phyloP scores from a whole-genome alignment of 2,888 invertebrate species.

The Clistopyga incitator region DNA sequence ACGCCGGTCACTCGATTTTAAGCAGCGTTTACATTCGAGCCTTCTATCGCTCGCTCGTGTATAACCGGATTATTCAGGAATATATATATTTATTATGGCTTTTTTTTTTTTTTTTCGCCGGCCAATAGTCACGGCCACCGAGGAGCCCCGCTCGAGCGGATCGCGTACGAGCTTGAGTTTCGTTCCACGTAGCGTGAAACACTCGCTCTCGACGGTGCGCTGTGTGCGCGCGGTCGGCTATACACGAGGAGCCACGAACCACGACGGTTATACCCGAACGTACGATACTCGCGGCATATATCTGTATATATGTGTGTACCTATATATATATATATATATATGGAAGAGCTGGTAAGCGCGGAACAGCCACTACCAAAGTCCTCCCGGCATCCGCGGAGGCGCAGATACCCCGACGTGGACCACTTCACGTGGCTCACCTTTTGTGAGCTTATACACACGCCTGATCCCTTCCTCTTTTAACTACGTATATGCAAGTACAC shows the following conservation, averaged over 20 bases:
- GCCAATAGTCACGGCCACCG: conserved; percentile 74
- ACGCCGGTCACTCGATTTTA: not conserved
- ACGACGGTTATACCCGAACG: conserved; percentile 71
- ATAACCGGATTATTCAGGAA: not conserved
- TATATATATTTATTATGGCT: conserved; percentile 26
- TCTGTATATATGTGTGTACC: too few species aligned
- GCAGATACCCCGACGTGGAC: conserved; percentile 41
- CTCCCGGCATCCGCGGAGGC: conserved; percentile 41
- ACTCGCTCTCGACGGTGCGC: conserved; percentile 73
- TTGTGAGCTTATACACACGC: conserved; percentile 42
- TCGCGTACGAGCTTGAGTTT: conserved; percentile 80
- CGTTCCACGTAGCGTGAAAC: conserved; percentile 82
- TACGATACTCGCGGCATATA: conserved; percentile 11
- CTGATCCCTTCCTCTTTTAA: conserved; percentile 2
- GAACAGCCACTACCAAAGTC: conserved; percentile 50
- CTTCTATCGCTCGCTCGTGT: not conserved
- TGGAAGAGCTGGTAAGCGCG: conserved; percentile 36
- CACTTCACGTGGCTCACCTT: conserved; percentile 62
- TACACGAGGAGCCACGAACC: conserved; percentile 75
- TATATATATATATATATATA: conserved; percentile 35
- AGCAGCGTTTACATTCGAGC: not conserved
- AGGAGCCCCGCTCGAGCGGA: conserved; percentile 80
- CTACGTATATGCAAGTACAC: not conserved
- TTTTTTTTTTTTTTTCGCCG: conserved; percentile 23
- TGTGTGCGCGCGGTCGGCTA: conserved; percentile 79